A percentile compares a stretch with the other conserved stretches of the same genome.
phyloP scores from a whole-genome alignment of 2,888 invertebrate species.

The Microctonus hyperodae region DNA sequence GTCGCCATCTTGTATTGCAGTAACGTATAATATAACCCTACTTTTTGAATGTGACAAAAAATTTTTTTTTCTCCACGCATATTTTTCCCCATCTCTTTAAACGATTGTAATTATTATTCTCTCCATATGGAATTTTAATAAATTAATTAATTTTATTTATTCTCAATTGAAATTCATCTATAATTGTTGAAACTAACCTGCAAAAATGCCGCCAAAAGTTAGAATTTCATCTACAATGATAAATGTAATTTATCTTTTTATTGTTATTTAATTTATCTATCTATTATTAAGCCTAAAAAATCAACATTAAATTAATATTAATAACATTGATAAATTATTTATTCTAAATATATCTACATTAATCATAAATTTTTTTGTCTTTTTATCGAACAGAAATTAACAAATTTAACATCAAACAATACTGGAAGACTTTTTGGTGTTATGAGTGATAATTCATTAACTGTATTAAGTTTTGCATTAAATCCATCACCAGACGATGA shows the following conservation, averaged over 20 bases:
- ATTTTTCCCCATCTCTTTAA: no score
- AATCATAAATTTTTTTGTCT: background rate
- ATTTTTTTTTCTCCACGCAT: no score
- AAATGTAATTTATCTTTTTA: conserved; percentile 65
- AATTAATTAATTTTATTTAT: no score
- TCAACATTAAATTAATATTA: background rate
- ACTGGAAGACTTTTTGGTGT: conserved; percentile 79
- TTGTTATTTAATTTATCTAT: conserved; percentile 29
- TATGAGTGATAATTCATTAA: conserved; percentile 74
- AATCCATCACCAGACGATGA: conserved; percentile 67
- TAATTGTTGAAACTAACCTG: background rate
- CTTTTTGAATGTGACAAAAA: no score
- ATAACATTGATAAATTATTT: background rate
- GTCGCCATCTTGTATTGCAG: no score
- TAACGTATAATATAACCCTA: no score
- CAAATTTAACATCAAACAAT: conserved; percentile 69
- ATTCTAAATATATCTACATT: background rate
- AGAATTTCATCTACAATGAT: conserved; percentile 76
- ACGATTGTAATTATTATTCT: no score
- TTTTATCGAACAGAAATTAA: conserved; percentile 69
- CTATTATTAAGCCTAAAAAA: conserved; percentile 35
- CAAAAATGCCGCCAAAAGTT: conserved; percentile 76
- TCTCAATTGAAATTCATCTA: no score
- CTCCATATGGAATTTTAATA: no score
- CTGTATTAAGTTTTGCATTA: conserved; percentile 74